Evolutionary conservation across 2,113 vertebrate genomes (phyloP).

Genomic region (Promerops cafer): DNA sequence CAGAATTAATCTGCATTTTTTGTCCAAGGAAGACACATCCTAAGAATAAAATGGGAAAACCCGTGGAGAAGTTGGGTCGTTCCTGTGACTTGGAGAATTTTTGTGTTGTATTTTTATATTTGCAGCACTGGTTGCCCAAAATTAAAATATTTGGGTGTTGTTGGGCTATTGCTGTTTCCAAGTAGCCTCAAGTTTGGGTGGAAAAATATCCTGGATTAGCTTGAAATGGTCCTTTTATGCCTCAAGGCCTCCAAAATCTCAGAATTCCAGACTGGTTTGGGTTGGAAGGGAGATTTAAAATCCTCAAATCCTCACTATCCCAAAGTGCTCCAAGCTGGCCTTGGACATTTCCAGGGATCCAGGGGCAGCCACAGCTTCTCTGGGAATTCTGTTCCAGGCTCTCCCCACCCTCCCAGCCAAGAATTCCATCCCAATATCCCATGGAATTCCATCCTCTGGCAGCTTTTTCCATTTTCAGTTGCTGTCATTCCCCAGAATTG

Average conservation of each 20-base stretch:
- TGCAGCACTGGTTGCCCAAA: too few species aligned
- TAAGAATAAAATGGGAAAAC: not conserved
- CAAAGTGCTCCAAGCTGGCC: not conserved
- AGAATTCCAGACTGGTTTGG: not conserved
- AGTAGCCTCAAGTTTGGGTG: too few species aligned
- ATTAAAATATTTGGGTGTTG: not conserved
- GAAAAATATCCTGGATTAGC: not conserved
- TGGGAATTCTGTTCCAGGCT: not conserved
- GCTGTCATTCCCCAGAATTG: not conserved
- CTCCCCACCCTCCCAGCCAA: not conserved
- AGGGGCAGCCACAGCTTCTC: not conserved
- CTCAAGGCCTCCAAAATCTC: not conserved
- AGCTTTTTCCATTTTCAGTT: not conserved
- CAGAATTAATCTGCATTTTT: not conserved
- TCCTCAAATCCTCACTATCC: rapidly evolving
- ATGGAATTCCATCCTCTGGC: not conserved
- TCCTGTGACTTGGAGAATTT: not conserved
- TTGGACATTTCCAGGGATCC: not conserved
- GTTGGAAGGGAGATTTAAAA: not conserved
- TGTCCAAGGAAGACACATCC: not conserved
- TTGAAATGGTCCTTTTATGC: not conserved
- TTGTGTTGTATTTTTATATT: not conserved
- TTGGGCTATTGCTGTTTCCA: not conserved
- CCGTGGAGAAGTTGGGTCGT: not conserved
- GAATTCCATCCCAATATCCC: not conserved